phyloP scores from a whole-genome alignment of 2,113 vertebrate species.

The Phoenicopterus ruber region DNA sequence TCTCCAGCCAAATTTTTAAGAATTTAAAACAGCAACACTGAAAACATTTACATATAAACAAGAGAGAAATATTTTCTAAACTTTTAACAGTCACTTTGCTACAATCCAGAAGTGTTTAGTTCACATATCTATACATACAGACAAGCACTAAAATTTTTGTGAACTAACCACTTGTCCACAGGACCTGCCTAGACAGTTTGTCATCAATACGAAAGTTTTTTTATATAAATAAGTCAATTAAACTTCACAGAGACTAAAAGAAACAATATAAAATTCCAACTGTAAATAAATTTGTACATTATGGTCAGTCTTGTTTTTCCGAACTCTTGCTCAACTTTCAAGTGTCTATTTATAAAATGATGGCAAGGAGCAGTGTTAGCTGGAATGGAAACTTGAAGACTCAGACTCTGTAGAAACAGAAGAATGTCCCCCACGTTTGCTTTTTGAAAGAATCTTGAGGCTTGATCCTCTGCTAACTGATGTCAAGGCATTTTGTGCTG shows the following conservation, averaged over 20 bases:
- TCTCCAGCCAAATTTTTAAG: constrained; percentile 13
- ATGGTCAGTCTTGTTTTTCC: constrained; percentile 77
- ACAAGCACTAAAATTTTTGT: constrained; percentile 56
- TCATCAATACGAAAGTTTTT: constrained; percentile 57
- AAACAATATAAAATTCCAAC: constrained; percentile 72
- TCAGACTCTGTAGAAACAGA: constrained; percentile 97
- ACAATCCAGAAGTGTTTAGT: constrained; percentile 63
- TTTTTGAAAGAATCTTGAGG: constrained; percentile 91
- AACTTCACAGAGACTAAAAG: constrained; percentile 69
- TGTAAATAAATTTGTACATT: constrained; percentile 80
- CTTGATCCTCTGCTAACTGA: constrained; percentile 88
- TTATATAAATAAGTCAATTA: constrained; percentile 80
- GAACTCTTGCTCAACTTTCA: constrained; percentile 40
- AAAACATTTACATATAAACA: constrained; percentile 72
- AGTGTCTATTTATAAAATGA: constrained; percentile 59
- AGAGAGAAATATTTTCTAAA: constrained; percentile 64
- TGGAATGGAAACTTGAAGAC: constrained; percentile 95
- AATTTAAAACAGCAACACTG: constrained; percentile 61
- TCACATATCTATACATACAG: constrained; percentile 53
- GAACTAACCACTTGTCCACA: constrained; percentile 75
- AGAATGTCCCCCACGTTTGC: constrained; percentile 87
- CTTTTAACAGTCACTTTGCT: constrained; percentile 54
- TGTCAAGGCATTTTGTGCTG: constrained; percentile 86
- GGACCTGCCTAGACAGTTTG: constrained; percentile 77
- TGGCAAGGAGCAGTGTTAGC: constrained; percentile 77